Percentiles rank a stretch among this genome's conserved stretches.
Evolutionary conservation across 2,888 invertebrate genomes (phyloP).

Genomic region (Lysandra coridon): DNA sequence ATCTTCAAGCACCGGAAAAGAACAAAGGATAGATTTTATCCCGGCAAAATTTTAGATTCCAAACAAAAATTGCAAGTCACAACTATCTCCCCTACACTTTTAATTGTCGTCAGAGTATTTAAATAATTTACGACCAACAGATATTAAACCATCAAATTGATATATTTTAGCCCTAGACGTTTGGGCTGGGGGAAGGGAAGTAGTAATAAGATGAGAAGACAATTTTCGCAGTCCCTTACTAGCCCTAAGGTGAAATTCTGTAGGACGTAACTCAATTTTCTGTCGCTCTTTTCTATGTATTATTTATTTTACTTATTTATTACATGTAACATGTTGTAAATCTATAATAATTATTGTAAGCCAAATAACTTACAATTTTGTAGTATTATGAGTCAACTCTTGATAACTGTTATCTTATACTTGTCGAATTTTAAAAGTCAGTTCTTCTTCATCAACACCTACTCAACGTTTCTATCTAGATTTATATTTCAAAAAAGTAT

Average conservation of each 20-base stretch:
- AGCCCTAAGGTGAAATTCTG: slow-evolving; percentile 5
- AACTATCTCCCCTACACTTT: not conserved
- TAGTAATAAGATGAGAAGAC: slow-evolving; percentile 16
- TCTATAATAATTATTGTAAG: too few species aligned
- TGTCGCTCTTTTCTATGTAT: not conserved
- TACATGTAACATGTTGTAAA: too few species aligned
- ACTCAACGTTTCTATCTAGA: too few species aligned
- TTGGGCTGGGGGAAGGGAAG: not conserved
- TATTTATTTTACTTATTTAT: not conserved
- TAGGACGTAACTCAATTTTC: not conserved
- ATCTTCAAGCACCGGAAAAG: too few species aligned
- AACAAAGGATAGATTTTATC: too few species aligned
- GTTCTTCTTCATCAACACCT: too few species aligned
- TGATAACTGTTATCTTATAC: too few species aligned
- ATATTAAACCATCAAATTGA: not conserved
- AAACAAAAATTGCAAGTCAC: not conserved
- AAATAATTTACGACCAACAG: not conserved
- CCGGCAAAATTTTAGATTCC: too few species aligned
- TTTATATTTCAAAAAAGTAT: too few species aligned
- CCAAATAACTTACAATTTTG: too few species aligned
- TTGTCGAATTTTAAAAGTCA: too few species aligned
- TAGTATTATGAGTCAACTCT: too few species aligned
- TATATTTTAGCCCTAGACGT: not conserved
- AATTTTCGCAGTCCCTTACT: slow-evolving; percentile 12
- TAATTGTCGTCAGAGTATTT: not conserved